Evolutionary conservation across 2,888 invertebrate genomes (phyloP).

Genomic region (Caenorhabditis sinica): DNA sequence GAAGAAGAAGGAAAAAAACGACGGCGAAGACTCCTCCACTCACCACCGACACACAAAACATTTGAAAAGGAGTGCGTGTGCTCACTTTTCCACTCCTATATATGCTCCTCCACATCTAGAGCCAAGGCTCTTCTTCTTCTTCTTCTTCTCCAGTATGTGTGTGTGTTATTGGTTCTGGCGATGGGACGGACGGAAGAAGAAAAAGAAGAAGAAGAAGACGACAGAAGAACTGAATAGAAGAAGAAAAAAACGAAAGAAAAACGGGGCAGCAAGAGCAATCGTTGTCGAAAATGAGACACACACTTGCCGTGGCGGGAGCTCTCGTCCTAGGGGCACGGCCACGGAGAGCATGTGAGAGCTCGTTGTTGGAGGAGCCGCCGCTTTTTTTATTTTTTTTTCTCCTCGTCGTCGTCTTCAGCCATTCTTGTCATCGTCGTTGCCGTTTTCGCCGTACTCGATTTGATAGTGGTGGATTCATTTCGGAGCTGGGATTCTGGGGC

Average conservation of each 20-base stretch:
- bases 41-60: slow-evolving; percentile 4
- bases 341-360: slow-evolving; percentile 12
- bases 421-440: background rate
- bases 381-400: background rate
- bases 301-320: slow-evolving; percentile 52
- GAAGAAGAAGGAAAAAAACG: background rate
- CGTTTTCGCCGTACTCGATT: slow-evolving; percentile 17
- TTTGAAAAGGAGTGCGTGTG: slow-evolving; percentile 23
- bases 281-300: slow-evolving; percentile 63
- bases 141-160: background rate
- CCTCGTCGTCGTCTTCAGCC: background rate
- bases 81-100: slow-evolving; percentile 1
- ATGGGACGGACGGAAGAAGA: background rate
- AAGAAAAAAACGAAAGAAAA: background rate
- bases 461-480: background rate
- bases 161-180: slow-evolving; percentile 42
- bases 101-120: background rate
- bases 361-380: background rate
- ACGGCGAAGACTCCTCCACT: background rate
- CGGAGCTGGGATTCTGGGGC: too few species aligned
- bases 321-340: too few species aligned
- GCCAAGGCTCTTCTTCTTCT: background rate
- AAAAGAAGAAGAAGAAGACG: slow-evolving; percentile 23
- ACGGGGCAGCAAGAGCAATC: slow-evolving; percentile 28
- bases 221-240: slow-evolving; percentile 3